Percentiles rank a stretch among this genome's conserved stretches.
phyloP scores from a whole-genome alignment of 2,888 invertebrate genomes.

The Erynnis tages region DNA sequence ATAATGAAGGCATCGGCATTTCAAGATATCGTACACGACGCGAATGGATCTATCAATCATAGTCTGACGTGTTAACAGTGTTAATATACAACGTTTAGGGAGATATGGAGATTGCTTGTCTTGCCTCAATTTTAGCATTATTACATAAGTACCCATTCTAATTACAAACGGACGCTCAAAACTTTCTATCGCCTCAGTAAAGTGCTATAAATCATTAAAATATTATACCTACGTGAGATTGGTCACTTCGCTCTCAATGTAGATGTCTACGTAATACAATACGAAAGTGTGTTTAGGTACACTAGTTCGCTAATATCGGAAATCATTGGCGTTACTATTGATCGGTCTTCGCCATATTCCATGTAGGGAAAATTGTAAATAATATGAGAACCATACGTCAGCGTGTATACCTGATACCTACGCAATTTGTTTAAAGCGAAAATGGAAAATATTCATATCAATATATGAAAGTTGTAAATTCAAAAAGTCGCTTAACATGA shows the following conservation, averaged over 20 bases:
- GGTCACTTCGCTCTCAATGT: constrained; percentile 20
- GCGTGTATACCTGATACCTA: too few species aligned
- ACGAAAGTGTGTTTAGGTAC: constrained; percentile 27
- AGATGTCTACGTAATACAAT: constrained; percentile 21
- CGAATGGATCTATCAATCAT: too few species aligned
- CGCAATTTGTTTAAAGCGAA: too few species aligned
- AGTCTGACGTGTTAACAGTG: too few species aligned
- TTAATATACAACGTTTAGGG: too few species aligned
- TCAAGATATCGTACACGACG: too few species aligned
- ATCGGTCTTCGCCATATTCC: constrained; percentile 3
- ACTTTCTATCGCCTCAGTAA: constrained; percentile 31
- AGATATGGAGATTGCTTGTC: too few species aligned
- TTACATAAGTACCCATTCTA: constrained; percentile 22
- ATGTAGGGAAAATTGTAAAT: background rate
- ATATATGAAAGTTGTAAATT: too few species aligned
- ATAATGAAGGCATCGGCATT: too few species aligned
- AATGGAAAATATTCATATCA: too few species aligned
- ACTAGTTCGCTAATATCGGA: constrained; percentile 23
- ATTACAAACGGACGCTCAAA: constrained; percentile 31
- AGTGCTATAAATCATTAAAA: constrained; percentile 24
- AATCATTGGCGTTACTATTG: constrained; percentile 16
- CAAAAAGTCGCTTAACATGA: too few species aligned
- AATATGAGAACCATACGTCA: background rate
- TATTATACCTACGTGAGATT: constrained; percentile 25
- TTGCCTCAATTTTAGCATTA: constrained; percentile 4